A percentile compares a stretch with the other conserved stretches of the same genome.
Conservation (phyloP, 2,888 invertebrate species). For the Arctia plantaginis region DNA sequence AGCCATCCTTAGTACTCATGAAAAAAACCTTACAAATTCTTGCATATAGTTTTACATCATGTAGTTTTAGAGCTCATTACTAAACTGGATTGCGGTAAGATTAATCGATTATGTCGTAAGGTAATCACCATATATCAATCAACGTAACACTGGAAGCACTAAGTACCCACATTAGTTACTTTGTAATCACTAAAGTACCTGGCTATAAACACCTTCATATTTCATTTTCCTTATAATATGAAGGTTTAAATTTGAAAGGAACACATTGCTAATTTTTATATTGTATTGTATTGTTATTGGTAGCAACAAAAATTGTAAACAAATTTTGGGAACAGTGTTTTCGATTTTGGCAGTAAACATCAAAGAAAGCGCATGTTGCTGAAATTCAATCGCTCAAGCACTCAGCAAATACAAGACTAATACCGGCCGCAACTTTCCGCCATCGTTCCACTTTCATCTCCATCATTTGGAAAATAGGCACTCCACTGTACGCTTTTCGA, state of each 20-base stretch:
- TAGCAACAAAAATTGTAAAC: no score
- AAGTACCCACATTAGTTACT: slow-evolving; percentile 9
- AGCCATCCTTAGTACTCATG: background rate
- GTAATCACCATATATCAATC: slow-evolving; percentile 19
- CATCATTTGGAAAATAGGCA: no score
- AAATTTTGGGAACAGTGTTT: no score
- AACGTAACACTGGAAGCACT: slow-evolving; percentile 13
- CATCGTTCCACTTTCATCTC: no score
- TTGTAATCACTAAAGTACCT: slow-evolving; percentile 6
- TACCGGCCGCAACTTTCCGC: no score
- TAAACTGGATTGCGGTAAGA: slow-evolving; percentile 10
- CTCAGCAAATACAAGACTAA: no score
- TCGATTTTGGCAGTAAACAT: no score
- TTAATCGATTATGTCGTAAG: slow-evolving; percentile 12
- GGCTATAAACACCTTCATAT: background rate
- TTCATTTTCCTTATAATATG: background rate
- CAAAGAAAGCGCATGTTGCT: no score
- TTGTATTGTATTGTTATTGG: background rate
- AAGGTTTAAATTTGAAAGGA: background rate
- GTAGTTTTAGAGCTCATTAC: slow-evolving; percentile 8
- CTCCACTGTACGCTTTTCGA: no score
- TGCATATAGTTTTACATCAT: slow-evolving; percentile 1
- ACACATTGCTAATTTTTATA: background rate
- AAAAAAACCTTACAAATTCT: background rate
- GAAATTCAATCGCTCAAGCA: no score